Conservation (phyloP, 2,797 vertebrate species). For the Leptatherina wallacei region DNA sequence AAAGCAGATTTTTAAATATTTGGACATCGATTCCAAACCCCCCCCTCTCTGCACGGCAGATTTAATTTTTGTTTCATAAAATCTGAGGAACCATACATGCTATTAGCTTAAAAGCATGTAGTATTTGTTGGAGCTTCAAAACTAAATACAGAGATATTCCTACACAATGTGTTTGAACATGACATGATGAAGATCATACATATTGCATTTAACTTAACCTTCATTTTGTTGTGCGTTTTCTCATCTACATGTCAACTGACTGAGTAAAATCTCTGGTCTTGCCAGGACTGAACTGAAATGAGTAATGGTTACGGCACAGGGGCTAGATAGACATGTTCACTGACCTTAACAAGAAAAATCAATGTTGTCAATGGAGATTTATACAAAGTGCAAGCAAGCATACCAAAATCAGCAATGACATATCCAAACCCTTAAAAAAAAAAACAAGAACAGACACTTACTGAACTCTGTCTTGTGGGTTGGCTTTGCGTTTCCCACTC, state of each 20-base stretch:
- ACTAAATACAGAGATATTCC: too few species aligned
- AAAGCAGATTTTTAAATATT: background rate
- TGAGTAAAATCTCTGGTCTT: constrained; percentile 7
- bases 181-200: background rate
- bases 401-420: constrained; percentile 25
- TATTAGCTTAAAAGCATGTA: background rate
- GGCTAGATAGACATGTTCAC: constrained; percentile 34
- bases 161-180: too few species aligned
- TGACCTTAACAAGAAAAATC: constrained; percentile 62
- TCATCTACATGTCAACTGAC: constrained; percentile 1
- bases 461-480: constrained; percentile 98
- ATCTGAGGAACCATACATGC: background rate
- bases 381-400: constrained; percentile 33
- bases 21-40: background rate
- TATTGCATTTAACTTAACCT: background rate
- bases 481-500: constrained; percentile 96
- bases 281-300: constrained; percentile 13
- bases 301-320: constrained; percentile 25
- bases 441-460: constrained; percentile 80
- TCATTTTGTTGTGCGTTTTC: background rate
- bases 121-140: too few species aligned
- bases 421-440: constrained; percentile 16
- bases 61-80: constrained; percentile 13
- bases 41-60: constrained; percentile 11
- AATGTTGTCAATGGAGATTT: constrained; percentile 37